A percentile compares a stretch with the other conserved stretches of the same genome.
phyloP scores from a whole-genome alignment of 2,113 vertebrate species.

The Macheiramphus alcinus region DNA sequence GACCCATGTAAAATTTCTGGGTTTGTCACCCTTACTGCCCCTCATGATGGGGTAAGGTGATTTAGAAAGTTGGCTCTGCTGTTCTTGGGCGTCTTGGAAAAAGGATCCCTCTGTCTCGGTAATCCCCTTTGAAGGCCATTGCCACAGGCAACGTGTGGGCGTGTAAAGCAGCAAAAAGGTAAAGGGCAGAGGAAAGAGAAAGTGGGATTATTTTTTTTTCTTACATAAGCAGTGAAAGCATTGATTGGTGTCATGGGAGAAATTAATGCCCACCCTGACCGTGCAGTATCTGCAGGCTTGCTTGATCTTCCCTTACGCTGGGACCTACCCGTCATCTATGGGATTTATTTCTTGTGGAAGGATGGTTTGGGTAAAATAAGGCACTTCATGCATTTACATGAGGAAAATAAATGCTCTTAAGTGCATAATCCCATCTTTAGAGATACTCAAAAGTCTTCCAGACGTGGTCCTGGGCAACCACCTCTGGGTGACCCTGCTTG shows the following conservation, averaged over 20 bases:
- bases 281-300: background rate
- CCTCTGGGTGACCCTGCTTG: background rate
- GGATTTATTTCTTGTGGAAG: background rate
- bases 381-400: background rate
- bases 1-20: background rate
- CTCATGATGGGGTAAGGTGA: rapidly evolving
- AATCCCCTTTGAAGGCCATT: background rate
- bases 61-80: background rate
- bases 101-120: rapidly evolving
- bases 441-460: background rate
- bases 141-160: background rate
- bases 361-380: background rate
- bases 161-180: background rate
- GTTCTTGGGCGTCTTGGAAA: background rate
- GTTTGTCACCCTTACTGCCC: background rate
- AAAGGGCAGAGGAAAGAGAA: background rate
- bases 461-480: background rate
- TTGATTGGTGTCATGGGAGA: background rate
- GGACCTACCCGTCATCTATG: background rate
- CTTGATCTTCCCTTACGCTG: background rate
- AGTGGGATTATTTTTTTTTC: background rate
- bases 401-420: background rate
- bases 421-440: background rate
- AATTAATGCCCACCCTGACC: background rate
- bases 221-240: background rate